Conservation (phyloP, 2,888 invertebrate species). For the Euzophera pinguis region DNA sequence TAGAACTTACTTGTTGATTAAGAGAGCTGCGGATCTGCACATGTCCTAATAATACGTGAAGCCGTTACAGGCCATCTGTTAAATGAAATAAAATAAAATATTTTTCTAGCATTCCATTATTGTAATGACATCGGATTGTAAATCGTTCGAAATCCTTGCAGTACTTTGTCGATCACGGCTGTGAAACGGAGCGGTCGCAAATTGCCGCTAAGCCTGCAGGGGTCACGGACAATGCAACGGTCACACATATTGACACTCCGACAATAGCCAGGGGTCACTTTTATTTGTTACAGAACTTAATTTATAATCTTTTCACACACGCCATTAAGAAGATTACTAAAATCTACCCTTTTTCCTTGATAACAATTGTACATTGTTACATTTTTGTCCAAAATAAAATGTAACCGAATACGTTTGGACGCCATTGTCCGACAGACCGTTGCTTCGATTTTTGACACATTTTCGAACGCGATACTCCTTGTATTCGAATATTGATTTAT, state of each 20-base stretch:
- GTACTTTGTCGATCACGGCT: slow-evolving; percentile 53
- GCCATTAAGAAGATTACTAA: slow-evolving; percentile 79
- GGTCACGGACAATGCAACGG: slow-evolving; percentile 73
- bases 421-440: slow-evolving; percentile 62
- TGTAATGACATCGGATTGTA: slow-evolving; percentile 41
- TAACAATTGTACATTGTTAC: slow-evolving; percentile 76
- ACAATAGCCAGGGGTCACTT: slow-evolving; percentile 78
- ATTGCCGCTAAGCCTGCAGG: slow-evolving; percentile 69
- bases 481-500: slow-evolving; percentile 73
- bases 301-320: slow-evolving; percentile 81
- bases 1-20: neutral
- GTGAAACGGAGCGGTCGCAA: slow-evolving; percentile 64
- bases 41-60: neutral
- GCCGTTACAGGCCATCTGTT: slow-evolving; percentile 22
- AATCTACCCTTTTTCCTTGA: slow-evolving; percentile 76
- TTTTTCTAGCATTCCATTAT: slow-evolving; percentile 35
- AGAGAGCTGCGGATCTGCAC: neutral
- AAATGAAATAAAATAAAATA: slow-evolving; percentile 17
- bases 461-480: slow-evolving; percentile 60
- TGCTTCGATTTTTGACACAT: slow-evolving; percentile 69
- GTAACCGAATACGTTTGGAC: slow-evolving; percentile 49
- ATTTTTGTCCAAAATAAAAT: slow-evolving; percentile 67
- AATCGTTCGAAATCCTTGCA: slow-evolving; percentile 41
- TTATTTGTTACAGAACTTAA: slow-evolving; percentile 80
- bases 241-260: slow-evolving; percentile 79